Evolutionary conservation across 2,888 invertebrate genomes (phyloP).

Genomic region (Chloromyia formosa): DNA sequence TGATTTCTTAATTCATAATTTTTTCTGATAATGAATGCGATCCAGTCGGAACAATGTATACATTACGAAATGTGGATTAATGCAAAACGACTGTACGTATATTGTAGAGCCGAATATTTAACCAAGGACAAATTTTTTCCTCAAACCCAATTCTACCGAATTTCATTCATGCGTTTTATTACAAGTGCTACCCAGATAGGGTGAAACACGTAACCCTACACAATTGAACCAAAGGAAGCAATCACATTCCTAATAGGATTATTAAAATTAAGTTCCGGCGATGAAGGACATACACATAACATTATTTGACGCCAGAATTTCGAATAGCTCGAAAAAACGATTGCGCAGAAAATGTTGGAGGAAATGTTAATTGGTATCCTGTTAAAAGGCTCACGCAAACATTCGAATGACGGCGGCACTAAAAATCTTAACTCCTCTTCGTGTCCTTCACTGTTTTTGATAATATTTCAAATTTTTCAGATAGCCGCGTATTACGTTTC

Average conservation of each 20-base stretch:
- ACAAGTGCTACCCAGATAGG: not conserved
- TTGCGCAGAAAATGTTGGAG: not conserved
- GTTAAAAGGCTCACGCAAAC: slow-evolving; percentile 1
- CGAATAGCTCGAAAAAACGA: not conserved
- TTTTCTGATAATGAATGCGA: slow-evolving; percentile 15
- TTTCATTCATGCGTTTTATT: slow-evolving; percentile 19
- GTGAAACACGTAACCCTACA: not conserved
- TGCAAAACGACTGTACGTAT: not conserved
- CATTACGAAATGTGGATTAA: not conserved
- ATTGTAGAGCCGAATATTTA: not conserved
- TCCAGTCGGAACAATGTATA: slow-evolving; percentile 22
- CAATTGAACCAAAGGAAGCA: not conserved
- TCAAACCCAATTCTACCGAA: not conserved
- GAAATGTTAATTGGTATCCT: slow-evolving; percentile 15
- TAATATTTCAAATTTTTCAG: too few species aligned
- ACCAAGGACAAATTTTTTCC: not conserved
- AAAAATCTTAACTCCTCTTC: not conserved
- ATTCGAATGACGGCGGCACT: not conserved
- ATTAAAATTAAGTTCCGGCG: slow-evolving; percentile 21
- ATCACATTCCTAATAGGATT: not conserved
- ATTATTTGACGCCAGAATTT: not conserved
- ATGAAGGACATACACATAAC: slow-evolving; percentile 12
- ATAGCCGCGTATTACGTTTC: too few species aligned
- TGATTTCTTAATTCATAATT: slow-evolving; percentile 2
- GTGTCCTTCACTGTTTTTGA: too few species aligned